Evolutionary conservation across 1,140 invertebrate species (phyloP), one percentile per base, ranked within the genome.

Genomic region (Cotesia typhae): DNA sequence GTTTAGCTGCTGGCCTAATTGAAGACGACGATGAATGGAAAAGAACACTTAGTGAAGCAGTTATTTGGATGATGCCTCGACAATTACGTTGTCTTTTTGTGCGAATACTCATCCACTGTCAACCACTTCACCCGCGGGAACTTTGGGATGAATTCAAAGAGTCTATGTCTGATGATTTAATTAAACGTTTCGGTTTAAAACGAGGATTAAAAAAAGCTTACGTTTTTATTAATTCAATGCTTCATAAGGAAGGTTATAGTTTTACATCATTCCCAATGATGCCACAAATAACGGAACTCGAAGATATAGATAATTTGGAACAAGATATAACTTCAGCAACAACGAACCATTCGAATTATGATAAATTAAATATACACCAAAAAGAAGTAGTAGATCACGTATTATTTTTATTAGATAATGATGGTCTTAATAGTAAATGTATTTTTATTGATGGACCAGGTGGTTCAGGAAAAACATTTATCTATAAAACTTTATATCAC

Each of bases 11-110:
- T n/a, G 73, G 73, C 3, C 64, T 74, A n/a, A 74, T 74, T 41
- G 73, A 74, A 68, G 69, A 74, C 47, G 73, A 74, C 20, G 36
- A 73, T 5, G 71, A 73, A 67, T 73, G 64, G 64, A 59, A 52
- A 61, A 20, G 55, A 47, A 55, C 71, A 51, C 53, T 73, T 17
- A 17, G 67, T 51, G 71, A 73, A 63, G 71, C 52, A 53, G 10
- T 4, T 4, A 53, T 53, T 53, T 53, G 52, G 38, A 38, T 38
- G 6, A 38, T 53, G 10, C 52, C 10, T 53, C 60, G 47, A 53
- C 51, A 55, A 67, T 67, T 67, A 55, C n/a, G 52, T 7, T 47
- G 51, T 2, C 37, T 66, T 51, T 66, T 66, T 51, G 37, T 51
- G 14, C 41, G 64, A 10, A 55, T 67, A 6, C 28, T 55, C 20